These are phyloP conservation scores for Sturmia bella DNA, from an alignment of 2,888 invertebrate genomes.

Conservation along the genomic window DNA sequence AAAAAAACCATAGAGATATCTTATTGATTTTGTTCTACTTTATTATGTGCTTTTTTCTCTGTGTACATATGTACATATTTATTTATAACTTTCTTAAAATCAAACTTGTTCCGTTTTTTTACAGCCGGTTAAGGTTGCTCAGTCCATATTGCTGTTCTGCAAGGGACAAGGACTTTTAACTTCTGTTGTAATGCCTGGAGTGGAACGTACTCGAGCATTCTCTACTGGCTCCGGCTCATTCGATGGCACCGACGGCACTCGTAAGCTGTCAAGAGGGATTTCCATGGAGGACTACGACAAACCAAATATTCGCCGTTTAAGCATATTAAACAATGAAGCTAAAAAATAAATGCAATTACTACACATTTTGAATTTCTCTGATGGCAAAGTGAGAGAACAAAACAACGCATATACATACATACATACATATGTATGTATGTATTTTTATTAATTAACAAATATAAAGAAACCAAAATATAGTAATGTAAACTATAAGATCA, in stretches of 20 bases:
- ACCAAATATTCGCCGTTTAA: constrained; percentile 89
- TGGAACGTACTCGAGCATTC: constrained; percentile 86
- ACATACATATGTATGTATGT: too few relatives aligned
- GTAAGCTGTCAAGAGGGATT: constrained; percentile 85
- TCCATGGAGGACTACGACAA: constrained; percentile 93
- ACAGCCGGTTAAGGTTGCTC: constrained; percentile 93
- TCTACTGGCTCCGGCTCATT: constrained; percentile 83
- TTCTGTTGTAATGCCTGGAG: constrained; percentile 90
- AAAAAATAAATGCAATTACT: constrained; percentile 70
- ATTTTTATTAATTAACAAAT: background rate
- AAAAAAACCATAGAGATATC: too few relatives aligned
- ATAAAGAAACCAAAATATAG: too few relatives aligned
- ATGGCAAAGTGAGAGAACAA: constrained; percentile 16
- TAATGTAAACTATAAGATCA: too few relatives aligned
- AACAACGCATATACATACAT: constrained; percentile 66
- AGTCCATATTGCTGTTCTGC: constrained; percentile 92
- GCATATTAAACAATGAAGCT: constrained; percentile 83
- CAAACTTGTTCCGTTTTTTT: constrained; percentile 25
- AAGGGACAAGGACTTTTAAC: constrained; percentile 93
- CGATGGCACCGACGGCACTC: constrained; percentile 81
- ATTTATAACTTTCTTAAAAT: background rate
- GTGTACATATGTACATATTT: too few relatives aligned
- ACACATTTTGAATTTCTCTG: constrained; percentile 19
- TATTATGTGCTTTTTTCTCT: too few relatives aligned
- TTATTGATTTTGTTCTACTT: too few relatives aligned